phyloP scores from a whole-genome alignment of 2,888 invertebrate species.

The Archips xylosteana region DNA sequence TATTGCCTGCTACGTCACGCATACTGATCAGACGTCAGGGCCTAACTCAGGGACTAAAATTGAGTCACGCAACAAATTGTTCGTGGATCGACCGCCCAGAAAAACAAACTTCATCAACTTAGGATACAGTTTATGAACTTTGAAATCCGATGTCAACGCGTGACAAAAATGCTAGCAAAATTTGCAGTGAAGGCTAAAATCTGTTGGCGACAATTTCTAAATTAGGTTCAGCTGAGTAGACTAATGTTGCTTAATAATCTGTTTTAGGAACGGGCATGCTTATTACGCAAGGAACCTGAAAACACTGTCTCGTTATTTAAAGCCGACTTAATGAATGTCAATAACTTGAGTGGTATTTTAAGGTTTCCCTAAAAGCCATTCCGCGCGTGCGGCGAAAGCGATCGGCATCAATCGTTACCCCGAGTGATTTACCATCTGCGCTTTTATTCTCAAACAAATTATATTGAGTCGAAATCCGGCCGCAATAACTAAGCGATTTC shows the following conservation, averaged over 20 bases:
- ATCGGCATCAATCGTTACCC: constrained; percentile 38
- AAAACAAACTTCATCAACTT: constrained; percentile 41
- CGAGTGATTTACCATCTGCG: constrained; percentile 38
- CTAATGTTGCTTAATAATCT: constrained; percentile 12
- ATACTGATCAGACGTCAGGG: constrained; percentile 42
- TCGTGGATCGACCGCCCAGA: constrained; percentile 34
- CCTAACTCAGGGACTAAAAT: constrained; percentile 40
- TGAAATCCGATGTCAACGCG: constrained; percentile 30
- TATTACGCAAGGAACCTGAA: not conserved
- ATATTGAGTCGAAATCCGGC: constrained; percentile 43
- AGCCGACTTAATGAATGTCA: constrained; percentile 9
- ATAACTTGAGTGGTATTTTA: constrained; percentile 32
- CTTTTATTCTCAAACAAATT: constrained; percentile 40
- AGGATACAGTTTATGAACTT: constrained; percentile 39
- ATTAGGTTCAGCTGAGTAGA: constrained; percentile 15
- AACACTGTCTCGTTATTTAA: not conserved
- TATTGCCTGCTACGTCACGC: constrained; percentile 43
- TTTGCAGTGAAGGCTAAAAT: constrained; percentile 16
- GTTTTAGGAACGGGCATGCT: constrained; percentile 6
- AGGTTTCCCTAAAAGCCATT: constrained; percentile 13
- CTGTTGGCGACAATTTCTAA: constrained; percentile 20
- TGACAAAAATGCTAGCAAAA: constrained; percentile 24
- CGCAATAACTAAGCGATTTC: constrained; percentile 56
- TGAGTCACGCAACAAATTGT: constrained; percentile 45
- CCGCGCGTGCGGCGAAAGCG: constrained; percentile 25